Conservation (phyloP, 2,888 invertebrate genomes). For the Leucoma salicis region DNA sequence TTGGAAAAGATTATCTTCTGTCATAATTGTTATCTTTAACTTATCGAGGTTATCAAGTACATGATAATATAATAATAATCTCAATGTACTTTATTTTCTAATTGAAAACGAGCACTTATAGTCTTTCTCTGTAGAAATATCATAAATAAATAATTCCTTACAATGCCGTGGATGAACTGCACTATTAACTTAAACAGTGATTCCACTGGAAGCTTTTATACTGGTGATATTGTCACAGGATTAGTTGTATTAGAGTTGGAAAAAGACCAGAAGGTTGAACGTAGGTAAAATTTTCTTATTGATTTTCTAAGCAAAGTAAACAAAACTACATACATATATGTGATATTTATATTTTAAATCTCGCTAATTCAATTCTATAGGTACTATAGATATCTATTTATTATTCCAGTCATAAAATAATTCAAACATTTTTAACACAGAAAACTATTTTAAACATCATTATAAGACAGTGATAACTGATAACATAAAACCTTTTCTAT, state of each 20-base stretch:
- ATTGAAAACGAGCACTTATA: background rate
- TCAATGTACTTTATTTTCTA: background rate
- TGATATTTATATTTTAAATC: too few relatives aligned
- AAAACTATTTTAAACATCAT: too few relatives aligned
- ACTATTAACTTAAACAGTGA: conserved; percentile 58
- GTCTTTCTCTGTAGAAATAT: background rate
- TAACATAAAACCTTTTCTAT: too few relatives aligned
- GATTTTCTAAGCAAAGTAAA: too few relatives aligned
- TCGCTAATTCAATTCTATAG: too few relatives aligned
- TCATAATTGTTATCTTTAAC: conserved; percentile 27
- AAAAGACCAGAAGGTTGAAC: conserved; percentile 52
- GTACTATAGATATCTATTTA: background rate
- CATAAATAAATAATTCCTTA: conserved; percentile 9
- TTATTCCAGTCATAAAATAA: too few relatives aligned
- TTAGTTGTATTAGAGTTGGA: conserved; percentile 56
- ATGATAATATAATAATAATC: conserved; percentile 16
- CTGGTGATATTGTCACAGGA: conserved; percentile 70
- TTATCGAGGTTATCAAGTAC: conserved; percentile 27
- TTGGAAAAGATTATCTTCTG: conserved; percentile 19
- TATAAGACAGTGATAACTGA: too few relatives aligned
- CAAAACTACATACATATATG: too few relatives aligned
- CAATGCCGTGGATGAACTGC: conserved; percentile 59
- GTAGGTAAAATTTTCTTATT: conserved; percentile 40
- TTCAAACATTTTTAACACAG: too few relatives aligned
- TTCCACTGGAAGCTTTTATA: conserved; percentile 57